Evolutionary conservation across 2,888 invertebrate species (phyloP), one percentile per base, ranked within the genome.

Genomic region (Thysanoteuthis rhombus): DNA sequence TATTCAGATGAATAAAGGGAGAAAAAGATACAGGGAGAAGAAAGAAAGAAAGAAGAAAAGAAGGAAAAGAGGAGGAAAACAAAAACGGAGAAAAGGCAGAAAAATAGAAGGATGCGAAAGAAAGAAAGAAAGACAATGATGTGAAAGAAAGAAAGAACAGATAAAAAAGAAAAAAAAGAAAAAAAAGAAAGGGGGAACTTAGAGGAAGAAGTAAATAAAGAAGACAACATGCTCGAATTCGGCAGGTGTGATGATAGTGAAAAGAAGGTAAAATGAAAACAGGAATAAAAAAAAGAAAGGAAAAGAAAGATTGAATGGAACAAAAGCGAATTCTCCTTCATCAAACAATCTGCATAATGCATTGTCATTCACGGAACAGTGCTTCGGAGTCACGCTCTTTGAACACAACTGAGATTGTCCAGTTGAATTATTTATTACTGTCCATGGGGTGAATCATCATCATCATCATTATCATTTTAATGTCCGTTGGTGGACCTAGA

Each of bases 61-160:
- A n/a, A n/a, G n/a, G n/a, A n/a, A n/a, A n/a, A n/a, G n/a, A n/a
- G n/a, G n/a, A n/a, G n/a, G n/a, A n/a, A n/a, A n/a, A n/a, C n/a
- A n/a, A n/a, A n/a, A n/a, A n/a, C n/a, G n/a, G n/a, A n/a, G n/a
- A n/a, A n/a, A n/a, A n/a, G n/a, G n/a, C n/a, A n/a, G n/a, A n/a
- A n/a, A n/a, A n/a, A n/a, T n/a, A n/a, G n/a, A n/a, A n/a, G 32
- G 8, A 42, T n/a, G 10, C 42, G 42, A 92, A 89, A 52, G 52
- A 92, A 28, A 39, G 28, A 93, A 40, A 75, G n/a, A 92, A 89
- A 19, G 92, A 92, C n/a, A n/a, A n/a, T n/a, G n/a, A n/a, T n/a
- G n/a, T n/a, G n/a, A 58, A 89, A 92, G 52, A 38, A 52, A 52
- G 52, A 52, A n/a, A n/a, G n/a, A n/a, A n/a, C n/a, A n/a, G 25